These are phyloP conservation scores for Stegodyphus dumicola DNA, from an alignment of 1,140 invertebrate species.

Conservation along the genomic window DNA sequence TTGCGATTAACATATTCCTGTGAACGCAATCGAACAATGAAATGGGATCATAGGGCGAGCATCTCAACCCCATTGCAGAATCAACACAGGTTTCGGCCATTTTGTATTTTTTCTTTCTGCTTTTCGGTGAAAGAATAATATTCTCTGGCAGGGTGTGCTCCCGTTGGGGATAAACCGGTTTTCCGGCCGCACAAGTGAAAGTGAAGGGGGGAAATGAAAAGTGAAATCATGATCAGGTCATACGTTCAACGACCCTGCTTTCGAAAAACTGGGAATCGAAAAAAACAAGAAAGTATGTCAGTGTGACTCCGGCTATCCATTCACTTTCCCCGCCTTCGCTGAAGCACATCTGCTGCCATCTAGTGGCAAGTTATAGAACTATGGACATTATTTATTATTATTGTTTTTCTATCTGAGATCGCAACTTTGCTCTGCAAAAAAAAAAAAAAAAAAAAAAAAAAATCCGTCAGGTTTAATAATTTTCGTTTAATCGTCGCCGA, in stretches of 20 bases:
- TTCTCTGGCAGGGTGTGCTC: neutral
- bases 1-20: too few species aligned
- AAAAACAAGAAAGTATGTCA: constrained; percentile 41
- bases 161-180: neutral
- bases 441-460: too few species aligned
- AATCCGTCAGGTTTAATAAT: too few species aligned
- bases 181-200: constrained; percentile 40
- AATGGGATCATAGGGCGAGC: too few species aligned
- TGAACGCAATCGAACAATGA: too few species aligned
- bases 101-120: too few species aligned
- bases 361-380: neutral
- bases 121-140: neutral
- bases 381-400: neutral
- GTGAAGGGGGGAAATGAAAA: constrained; percentile 37
- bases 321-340: constrained; percentile 18
- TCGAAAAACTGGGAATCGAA: constrained; percentile 17
- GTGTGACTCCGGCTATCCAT: constrained; percentile 23
- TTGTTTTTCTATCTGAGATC: too few species aligned
- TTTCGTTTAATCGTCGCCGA: too few species aligned
- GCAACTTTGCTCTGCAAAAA: too few species aligned
- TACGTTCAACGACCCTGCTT: constrained; percentile 32
- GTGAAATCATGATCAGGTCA: constrained; percentile 59
- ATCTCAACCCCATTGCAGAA: too few species aligned
- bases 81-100: too few species aligned
- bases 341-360: constrained; percentile 38